phyloP scores from a whole-genome alignment of 2,113 vertebrate genomes.

The Lycocorax pyrrhopterus region DNA sequence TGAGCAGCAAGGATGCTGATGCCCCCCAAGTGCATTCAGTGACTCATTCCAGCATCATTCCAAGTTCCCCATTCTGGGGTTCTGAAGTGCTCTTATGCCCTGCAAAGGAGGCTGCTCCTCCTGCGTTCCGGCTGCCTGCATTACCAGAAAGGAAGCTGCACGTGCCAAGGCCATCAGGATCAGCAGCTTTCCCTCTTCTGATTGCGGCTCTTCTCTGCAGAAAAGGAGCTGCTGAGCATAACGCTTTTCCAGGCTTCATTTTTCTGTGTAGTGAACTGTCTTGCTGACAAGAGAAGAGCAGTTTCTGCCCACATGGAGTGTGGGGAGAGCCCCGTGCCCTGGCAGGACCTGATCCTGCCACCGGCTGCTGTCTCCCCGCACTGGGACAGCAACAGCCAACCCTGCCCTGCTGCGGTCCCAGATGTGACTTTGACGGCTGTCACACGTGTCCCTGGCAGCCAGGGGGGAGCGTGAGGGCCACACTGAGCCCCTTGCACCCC shows the following conservation, averaged over 20 bases:
- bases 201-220: background rate
- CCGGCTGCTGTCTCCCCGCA: accelerated
- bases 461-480: accelerated
- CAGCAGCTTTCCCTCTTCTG: background rate
- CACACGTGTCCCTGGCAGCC: background rate
- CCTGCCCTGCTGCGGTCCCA: background rate
- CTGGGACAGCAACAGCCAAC: background rate
- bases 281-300: background rate
- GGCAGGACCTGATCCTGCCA: background rate
- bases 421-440: background rate
- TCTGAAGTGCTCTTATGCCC: background rate
- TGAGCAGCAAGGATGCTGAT: background rate
- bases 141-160: background rate
- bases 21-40: background rate
- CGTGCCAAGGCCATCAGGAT: background rate
- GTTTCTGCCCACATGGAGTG: background rate
- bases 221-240: background rate
- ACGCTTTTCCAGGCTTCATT: background rate
- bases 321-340: background rate
- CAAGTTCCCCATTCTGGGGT: background rate
- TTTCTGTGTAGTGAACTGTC: background rate
- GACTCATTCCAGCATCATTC: background rate
- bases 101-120: background rate
- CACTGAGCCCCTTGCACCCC: background rate
- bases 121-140: background rate